Evolutionary conservation across 2,113 vertebrate genomes (phyloP).

Genomic region (Sialia sialis): DNA sequence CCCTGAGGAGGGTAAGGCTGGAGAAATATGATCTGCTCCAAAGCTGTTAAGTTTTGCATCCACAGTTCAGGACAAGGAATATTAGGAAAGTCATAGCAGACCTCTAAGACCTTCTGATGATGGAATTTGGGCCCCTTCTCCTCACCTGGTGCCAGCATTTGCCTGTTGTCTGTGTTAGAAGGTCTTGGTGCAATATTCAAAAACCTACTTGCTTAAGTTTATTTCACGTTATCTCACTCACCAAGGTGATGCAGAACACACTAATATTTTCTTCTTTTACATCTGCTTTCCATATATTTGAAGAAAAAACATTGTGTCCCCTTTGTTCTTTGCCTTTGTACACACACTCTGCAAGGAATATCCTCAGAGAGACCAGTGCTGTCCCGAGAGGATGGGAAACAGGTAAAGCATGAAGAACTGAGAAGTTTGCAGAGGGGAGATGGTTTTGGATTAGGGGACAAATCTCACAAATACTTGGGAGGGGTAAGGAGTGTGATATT

Average conservation of each 20-base stretch:
- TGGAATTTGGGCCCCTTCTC: accelerated
- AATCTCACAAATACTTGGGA: background rate
- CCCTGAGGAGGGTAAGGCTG: background rate
- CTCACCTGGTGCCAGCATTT: background rate
- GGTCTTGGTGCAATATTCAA: background rate
- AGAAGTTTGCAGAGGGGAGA: background rate
- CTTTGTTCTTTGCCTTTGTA: background rate
- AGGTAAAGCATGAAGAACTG: background rate
- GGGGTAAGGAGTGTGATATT: background rate
- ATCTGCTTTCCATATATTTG: background rate
- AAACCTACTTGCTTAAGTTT: background rate
- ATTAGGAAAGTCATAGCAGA: background rate
- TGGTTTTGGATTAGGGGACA: background rate
- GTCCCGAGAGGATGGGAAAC: background rate
- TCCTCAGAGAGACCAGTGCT: background rate
- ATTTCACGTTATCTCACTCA: background rate
- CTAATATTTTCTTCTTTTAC: background rate
- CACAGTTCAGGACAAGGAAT: background rate
- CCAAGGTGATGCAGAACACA: background rate
- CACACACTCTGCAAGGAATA: background rate
- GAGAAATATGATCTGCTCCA: background rate
- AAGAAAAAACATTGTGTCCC: accelerated
- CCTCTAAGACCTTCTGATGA: background rate
- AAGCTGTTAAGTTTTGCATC: background rate
- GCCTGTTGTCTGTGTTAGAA: background rate